phyloP scores from a whole-genome alignment of 2,113 vertebrate genomes.

The Microtus richardsoni region DNA sequence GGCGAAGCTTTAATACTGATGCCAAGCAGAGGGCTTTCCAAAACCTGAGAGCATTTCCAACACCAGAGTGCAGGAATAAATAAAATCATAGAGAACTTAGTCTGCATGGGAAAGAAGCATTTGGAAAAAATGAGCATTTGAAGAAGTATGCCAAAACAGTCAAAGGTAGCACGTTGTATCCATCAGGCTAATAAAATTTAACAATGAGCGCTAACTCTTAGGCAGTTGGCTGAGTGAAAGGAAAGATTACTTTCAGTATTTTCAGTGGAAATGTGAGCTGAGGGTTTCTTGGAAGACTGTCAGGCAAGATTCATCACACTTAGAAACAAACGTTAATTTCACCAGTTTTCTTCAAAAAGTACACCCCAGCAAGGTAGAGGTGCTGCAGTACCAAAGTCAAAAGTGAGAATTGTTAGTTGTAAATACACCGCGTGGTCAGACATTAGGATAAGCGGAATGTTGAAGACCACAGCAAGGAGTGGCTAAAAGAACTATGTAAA shows the following conservation, averaged over 20 bases:
- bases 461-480: background rate
- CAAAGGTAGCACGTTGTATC: background rate
- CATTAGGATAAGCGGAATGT: background rate
- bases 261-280: slow-evolving; percentile 12
- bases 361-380: background rate
- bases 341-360: background rate
- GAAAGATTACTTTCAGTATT: slow-evolving; percentile 36
- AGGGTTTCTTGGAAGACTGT: slow-evolving; percentile 10
- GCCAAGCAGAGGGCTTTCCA: background rate
- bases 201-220: background rate
- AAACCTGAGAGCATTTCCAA: background rate
- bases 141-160: background rate
- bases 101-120: background rate
- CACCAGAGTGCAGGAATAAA: background rate
- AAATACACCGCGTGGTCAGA: background rate
- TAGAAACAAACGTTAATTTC: slow-evolving; percentile 17
- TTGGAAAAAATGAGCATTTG: background rate
- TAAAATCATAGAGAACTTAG: background rate
- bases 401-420: background rate
- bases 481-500: background rate
- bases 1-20: background rate
- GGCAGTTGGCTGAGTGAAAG: slow-evolving; percentile 21
- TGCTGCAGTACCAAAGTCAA: background rate
- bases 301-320: slow-evolving; percentile 19
- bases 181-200: slow-evolving; percentile 3